These are phyloP conservation scores for Hemicrepidius hirtus DNA, from an alignment of 2,888 invertebrate species.

Conservation along the genomic window DNA sequence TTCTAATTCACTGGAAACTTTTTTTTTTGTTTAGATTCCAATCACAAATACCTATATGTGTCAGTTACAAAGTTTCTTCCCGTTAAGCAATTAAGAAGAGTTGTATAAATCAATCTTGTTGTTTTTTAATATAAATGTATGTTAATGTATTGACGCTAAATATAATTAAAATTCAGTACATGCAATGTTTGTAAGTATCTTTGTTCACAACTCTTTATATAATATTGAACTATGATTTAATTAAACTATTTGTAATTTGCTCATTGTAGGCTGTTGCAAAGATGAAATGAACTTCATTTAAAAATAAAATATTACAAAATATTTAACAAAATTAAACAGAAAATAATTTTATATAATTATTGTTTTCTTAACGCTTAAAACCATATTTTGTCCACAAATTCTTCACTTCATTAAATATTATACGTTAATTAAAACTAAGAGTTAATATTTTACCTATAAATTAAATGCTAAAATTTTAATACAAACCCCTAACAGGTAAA, in stretches of 20 bases:
- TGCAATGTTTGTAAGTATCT: conserved; percentile 49
- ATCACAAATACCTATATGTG: conserved; percentile 65
- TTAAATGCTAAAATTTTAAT: no score
- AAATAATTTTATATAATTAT: conserved; percentile 18
- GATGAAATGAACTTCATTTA: conserved; percentile 36
- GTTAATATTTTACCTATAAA: no score
- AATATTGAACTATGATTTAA: conserved; percentile 28
- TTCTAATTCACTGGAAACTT: conserved; percentile 66
- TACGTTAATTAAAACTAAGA: no score
- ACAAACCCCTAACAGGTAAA: no score
- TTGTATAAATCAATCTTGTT: conserved; percentile 70
- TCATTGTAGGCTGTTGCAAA: conserved; percentile 44
- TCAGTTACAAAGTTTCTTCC: conserved; percentile 66
- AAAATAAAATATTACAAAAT: conserved; percentile 28
- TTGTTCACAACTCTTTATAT: conserved; percentile 46
- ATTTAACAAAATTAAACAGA: conserved; percentile 24
- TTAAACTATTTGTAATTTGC: conserved; percentile 45
- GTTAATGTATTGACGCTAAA: conserved; percentile 70
- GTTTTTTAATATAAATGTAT: conserved; percentile 71
- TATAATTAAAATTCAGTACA: conserved; percentile 67
- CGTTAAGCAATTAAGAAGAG: conserved; percentile 65
- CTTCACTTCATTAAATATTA: background rate
- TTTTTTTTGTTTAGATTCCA: conserved; percentile 66
- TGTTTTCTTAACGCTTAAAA: conserved; percentile 17
- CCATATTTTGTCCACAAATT: background rate